phyloP scores from a whole-genome alignment of 1,140 invertebrate species.

The Coboldia fuscipes region DNA sequence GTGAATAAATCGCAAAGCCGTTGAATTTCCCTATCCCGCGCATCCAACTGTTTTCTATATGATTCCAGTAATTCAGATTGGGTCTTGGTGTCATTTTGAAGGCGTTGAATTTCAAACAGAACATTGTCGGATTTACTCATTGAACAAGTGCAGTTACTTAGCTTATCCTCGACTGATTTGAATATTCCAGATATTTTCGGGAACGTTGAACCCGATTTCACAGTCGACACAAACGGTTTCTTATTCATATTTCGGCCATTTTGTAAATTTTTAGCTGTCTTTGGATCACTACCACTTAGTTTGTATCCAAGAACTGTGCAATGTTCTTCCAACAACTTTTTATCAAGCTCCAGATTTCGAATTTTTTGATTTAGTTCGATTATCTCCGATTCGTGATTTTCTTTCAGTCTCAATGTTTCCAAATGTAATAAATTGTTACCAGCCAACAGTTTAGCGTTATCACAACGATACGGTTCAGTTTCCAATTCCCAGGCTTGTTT shows the following conservation, averaged over 20 bases:
- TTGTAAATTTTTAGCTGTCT: neutral
- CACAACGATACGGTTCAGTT: constrained; percentile 39
- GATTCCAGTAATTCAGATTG: neutral
- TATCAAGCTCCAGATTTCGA: constrained; percentile 13
- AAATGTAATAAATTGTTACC: constrained; percentile 45
- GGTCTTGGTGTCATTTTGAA: neutral
- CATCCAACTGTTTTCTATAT: constrained; percentile 8
- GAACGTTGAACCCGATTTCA: constrained; percentile 11
- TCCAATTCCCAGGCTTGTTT: constrained; percentile 27
- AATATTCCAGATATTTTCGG: constrained; percentile 6
- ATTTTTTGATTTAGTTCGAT: constrained; percentile 12
- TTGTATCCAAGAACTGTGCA: constrained; percentile 12
- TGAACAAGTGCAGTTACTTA: neutral
- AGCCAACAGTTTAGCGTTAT: constrained; percentile 34
- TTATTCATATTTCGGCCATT: constrained; percentile 5
- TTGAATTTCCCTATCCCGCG: constrained; percentile 31
- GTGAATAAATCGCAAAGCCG: constrained; percentile 30
- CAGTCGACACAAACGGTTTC: constrained; percentile 18
- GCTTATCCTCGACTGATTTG: neutral
- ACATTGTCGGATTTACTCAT: too few species aligned
- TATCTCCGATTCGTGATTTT: constrained; percentile 14
- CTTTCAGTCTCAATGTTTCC: constrained; percentile 37
- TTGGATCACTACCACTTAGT: constrained; percentile 6
- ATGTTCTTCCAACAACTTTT: constrained; percentile 14
- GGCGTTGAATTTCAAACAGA: too few species aligned